phyloP scores from a whole-genome alignment of 2,888 invertebrate genomes.

The Esperia sulphurella region DNA sequence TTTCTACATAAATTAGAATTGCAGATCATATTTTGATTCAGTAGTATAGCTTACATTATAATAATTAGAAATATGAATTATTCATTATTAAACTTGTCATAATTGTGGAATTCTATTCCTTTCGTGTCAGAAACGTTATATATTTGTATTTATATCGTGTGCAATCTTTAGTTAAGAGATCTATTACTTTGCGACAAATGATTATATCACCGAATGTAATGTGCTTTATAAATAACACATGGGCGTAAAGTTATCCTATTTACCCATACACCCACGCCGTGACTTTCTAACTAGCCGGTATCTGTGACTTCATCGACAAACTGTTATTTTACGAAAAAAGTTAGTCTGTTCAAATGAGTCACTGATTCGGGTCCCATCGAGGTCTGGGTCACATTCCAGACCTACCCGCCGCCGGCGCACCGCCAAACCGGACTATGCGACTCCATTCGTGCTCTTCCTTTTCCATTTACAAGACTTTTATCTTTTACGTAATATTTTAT shows the following conservation, averaged over 20 bases:
- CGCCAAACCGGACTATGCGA: slow-evolving; percentile 48
- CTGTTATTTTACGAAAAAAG: slow-evolving; percentile 24
- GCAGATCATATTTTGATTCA: not conserved
- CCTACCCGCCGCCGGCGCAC: slow-evolving; percentile 27
- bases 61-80: too few relatives aligned
- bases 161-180: not conserved
- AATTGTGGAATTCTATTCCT: too few relatives aligned
- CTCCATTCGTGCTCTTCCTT: slow-evolving; percentile 28
- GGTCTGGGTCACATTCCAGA: slow-evolving; percentile 76
- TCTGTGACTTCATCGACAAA: slow-evolving; percentile 14
- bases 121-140: too few relatives aligned
- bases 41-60: too few relatives aligned
- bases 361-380: slow-evolving; percentile 55
- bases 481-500: slow-evolving; percentile 40
- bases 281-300: slow-evolving; percentile 62
- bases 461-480: slow-evolving; percentile 31
- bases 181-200: too few relatives aligned
- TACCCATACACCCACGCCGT: slow-evolving; percentile 59
- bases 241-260: slow-evolving; percentile 55
- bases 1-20: not conserved
- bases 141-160: not conserved
- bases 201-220: too few relatives aligned
- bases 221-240: slow-evolving; percentile 28
- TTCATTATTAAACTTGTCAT: too few relatives aligned
- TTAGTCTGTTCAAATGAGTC: slow-evolving; percentile 55